Evolutionary conservation across 2,797 vertebrate genomes (phyloP), one percentile per base, ranked within the genome.

Genomic region (Hoplostethus mediterraneus): DNA sequence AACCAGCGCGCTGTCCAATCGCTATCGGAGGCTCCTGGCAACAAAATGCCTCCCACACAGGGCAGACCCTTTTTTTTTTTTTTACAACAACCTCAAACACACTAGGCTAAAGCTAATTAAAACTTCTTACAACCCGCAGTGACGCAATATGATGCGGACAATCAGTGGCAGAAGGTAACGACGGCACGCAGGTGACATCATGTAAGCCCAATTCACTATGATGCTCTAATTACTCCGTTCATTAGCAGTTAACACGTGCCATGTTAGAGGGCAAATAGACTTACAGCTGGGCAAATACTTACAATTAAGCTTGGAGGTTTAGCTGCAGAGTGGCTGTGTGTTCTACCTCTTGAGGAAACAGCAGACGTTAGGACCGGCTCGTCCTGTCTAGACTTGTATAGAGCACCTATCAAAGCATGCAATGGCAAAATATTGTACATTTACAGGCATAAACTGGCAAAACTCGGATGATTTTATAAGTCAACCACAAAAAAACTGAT

Each of bases 211-310:
- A 93, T 90, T 93, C 88, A 80, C 86, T 61, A 82, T 73, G 76
- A 84, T 69, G 82, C 69, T 81, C 85, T 93, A 94, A 95, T 94
- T 89, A 90, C 87, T 92, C 81, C 74, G 90, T 91, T 94, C 91
- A 90, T 93, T 93, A 93, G 90, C 64, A 71, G 90, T 90, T 91
- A 88, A 91, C 90, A 81, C 85, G 8, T 86, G 79, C 71, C 42
- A 79, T 55, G 87, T 80, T 54, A 62, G 62, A 82, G 72, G 52
- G 75, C 71, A 94, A 94, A 94, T 88, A 91, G 79, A 76, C 90
- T 87, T 88, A 91, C 93, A 94, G 93, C 92, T 94, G 93, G 81
- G 88, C 82, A 94, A 94, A 94, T 82, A 93, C 64, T 71, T 56
- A 0, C 73, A 78, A 71, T 89, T 89, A 87, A 87, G 86, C 90